Evolutionary conservation across 2,113 vertebrate species (phyloP).

Genomic region (Pionites leucogaster): DNA sequence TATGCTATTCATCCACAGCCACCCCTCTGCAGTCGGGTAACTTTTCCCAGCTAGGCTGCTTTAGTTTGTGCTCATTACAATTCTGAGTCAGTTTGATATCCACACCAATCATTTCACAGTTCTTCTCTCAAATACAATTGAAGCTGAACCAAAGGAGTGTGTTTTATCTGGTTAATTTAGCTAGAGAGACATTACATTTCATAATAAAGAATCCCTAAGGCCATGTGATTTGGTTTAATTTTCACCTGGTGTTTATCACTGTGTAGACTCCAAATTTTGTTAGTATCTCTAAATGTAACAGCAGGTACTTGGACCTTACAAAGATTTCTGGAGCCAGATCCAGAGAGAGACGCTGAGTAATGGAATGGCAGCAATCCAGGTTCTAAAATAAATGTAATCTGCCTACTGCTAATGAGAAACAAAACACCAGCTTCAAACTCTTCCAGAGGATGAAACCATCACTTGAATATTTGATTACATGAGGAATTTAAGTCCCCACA

Average conservation of each 20-base stretch:
- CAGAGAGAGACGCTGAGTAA: slow-evolving; percentile 1
- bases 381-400: slow-evolving; percentile 51
- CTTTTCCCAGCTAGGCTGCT: background rate
- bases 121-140: background rate
- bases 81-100: background rate
- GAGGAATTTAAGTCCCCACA: background rate
- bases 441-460: slow-evolving; percentile 10
- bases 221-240: slow-evolving; percentile 32
- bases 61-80: background rate
- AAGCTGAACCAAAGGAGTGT: background rate
- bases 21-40: background rate
- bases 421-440: slow-evolving; percentile 37
- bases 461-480: background rate
- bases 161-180: slow-evolving; percentile 2
- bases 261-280: background rate
- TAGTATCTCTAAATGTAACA: slow-evolving; percentile 15
- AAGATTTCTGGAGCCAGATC: slow-evolving; percentile 36
- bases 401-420: slow-evolving; percentile 48
- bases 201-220: slow-evolving; percentile 7
- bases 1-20: background rate
- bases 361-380: slow-evolving; percentile 45
- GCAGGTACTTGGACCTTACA: slow-evolving; percentile 44
- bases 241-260: slow-evolving; percentile 27
- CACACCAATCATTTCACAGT: background rate
- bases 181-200: background rate